These are phyloP conservation scores for Condylura cristata DNA, from an alignment of 2,113 vertebrate species.

Conservation along the genomic window DNA sequence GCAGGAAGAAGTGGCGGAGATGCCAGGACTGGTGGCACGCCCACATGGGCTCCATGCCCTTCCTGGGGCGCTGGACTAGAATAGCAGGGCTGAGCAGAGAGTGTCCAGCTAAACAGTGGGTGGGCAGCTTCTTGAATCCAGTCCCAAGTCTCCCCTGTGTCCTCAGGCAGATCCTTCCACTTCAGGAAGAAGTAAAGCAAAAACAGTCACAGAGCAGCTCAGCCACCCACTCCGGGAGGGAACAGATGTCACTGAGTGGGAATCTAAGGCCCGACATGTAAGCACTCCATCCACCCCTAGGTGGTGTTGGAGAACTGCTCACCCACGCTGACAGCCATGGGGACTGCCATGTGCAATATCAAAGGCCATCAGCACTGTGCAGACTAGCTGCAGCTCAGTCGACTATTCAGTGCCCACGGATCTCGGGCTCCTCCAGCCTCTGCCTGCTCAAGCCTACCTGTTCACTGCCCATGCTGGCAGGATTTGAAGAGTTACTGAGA, in stretches of 20 bases:
- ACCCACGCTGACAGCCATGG: neutral
- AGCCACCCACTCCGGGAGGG: neutral
- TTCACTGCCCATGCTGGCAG: neutral
- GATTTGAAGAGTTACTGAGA: neutral
- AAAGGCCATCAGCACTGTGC: neutral
- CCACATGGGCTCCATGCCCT: neutral
- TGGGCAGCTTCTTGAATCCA: no score
- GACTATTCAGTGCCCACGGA: neutral
- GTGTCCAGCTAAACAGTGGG: neutral
- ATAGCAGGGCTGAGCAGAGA: neutral
- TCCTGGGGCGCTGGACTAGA: rapidly evolving
- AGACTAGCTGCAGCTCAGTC: neutral
- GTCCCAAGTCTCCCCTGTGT: no score
- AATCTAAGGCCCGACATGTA: neutral
- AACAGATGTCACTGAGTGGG: neutral
- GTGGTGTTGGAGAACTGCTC: neutral
- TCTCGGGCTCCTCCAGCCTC: neutral
- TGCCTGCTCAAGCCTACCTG: rapidly evolving
- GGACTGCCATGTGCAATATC: neutral
- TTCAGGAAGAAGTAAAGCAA: neutral
- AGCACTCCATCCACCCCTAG: neutral
- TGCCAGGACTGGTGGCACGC: neutral
- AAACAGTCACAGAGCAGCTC: neutral
- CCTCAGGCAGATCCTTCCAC: neutral
- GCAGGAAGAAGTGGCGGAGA: neutral